Conservation (phyloP, 2,797 vertebrate genomes). For the Prionace glauca region DNA sequence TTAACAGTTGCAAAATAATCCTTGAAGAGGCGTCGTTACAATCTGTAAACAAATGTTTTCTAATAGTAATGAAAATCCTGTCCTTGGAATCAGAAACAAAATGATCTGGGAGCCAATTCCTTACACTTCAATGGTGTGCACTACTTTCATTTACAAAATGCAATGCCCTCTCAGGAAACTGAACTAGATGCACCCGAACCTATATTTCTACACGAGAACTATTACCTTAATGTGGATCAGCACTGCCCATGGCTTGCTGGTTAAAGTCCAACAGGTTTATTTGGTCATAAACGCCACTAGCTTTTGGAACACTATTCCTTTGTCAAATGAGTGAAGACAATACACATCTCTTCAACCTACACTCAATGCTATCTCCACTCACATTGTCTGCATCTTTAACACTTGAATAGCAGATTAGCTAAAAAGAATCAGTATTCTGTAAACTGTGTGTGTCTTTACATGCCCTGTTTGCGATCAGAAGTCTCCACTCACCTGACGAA, state of each 20-base stretch:
- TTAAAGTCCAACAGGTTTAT: no score
- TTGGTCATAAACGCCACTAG: no score
- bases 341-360: no score
- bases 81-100: neutral
- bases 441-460: no score
- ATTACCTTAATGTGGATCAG: neutral
- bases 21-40: neutral
- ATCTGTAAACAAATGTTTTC: neutral
- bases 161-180: neutral
- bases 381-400: no score
- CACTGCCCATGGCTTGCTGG: neutral
- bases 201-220: neutral
- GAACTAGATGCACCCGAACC: neutral
- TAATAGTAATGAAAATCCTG: neutral
- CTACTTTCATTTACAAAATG: neutral
- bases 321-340: no score
- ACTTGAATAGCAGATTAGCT: no score
- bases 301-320: no score
- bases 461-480: no score
- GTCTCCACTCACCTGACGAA: no score
- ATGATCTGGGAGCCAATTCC: neutral
- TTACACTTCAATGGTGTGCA: neutral
- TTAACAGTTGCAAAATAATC: conserved; percentile 2
- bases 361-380: no score
- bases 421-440: no score